phyloP scores from a whole-genome alignment of 2,113 vertebrate species.

The Chroicocephalus ridibundus region DNA sequence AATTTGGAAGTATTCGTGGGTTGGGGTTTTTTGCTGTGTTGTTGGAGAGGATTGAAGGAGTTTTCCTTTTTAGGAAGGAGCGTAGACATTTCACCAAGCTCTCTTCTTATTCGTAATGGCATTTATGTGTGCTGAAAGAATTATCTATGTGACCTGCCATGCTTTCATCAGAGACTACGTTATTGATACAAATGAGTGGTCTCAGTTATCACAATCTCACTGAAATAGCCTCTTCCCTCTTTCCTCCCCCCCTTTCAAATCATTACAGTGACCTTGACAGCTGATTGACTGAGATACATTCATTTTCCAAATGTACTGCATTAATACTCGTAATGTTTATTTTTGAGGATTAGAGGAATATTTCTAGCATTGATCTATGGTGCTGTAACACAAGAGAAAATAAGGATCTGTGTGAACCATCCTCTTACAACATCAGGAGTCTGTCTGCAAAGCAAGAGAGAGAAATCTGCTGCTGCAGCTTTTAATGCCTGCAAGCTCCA shows the following conservation, averaged over 20 bases:
- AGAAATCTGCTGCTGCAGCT: conserved; percentile 53
- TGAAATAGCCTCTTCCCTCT: background rate
- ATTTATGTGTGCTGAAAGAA: conserved; percentile 26
- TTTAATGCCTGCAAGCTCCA: conserved; percentile 50
- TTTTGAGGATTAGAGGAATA: conserved; percentile 22
- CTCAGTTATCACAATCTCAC: background rate
- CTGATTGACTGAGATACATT: background rate
- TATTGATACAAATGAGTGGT: conserved; percentile 38
- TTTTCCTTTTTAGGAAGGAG: background rate
- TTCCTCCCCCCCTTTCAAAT: background rate
- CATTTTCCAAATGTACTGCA: background rate
- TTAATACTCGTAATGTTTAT: background rate
- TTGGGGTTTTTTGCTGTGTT: background rate
- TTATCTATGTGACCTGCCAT: background rate
- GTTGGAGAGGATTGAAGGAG: background rate
- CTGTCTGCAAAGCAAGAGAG: conserved; percentile 26
- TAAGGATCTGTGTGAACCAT: background rate
- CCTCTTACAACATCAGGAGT: conserved; percentile 24
- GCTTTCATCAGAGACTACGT: background rate
- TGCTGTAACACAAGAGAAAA: background rate
- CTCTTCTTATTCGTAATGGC: background rate
- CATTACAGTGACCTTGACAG: conserved; percentile 43
- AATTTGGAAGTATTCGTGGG: background rate
- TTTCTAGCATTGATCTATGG: background rate
- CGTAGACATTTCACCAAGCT: background rate